These are phyloP conservation scores for Limanda limanda DNA, from an alignment of 2,113 vertebrate genomes.

Conservation along the genomic window DNA sequence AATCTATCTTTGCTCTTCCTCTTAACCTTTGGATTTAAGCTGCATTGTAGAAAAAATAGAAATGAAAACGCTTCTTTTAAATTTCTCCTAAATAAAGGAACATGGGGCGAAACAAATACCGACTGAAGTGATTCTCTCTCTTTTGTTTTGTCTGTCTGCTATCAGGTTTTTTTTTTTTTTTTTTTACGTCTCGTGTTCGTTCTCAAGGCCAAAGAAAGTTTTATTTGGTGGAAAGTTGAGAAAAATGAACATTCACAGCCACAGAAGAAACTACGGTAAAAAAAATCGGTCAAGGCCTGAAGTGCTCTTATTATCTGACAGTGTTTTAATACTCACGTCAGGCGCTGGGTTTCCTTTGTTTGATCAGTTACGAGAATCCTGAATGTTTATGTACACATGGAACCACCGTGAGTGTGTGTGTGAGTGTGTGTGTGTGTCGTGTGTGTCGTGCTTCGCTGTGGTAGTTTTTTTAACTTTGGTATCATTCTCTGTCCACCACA, in stretches of 20 bases:
- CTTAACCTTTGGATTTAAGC: slow-evolving; percentile 87
- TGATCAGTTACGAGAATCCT: slow-evolving; percentile 64
- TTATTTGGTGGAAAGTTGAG: slow-evolving; percentile 55
- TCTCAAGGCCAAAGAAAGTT: slow-evolving; percentile 56
- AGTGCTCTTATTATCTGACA: slow-evolving; percentile 65
- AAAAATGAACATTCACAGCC: slow-evolving; percentile 75
- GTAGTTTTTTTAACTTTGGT: slow-evolving; percentile 80
- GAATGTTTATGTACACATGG: slow-evolving; percentile 77
- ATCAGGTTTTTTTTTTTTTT: slow-evolving; percentile 15
- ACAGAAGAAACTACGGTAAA: slow-evolving; percentile 72
- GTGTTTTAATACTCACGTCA: slow-evolving; percentile 55
- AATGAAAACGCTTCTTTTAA: slow-evolving; percentile 56
- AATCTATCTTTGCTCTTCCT: slow-evolving; percentile 80
- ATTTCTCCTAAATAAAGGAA: slow-evolving; percentile 47
- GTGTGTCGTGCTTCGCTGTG: slow-evolving; percentile 52
- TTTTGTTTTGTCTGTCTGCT: slow-evolving; percentile 33
- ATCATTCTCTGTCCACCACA: slow-evolving; percentile 76
- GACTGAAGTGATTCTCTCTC: slow-evolving; percentile 52
- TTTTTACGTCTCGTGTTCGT: slow-evolving; percentile 44
- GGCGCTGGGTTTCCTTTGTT: slow-evolving; percentile 56
- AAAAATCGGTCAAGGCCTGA: slow-evolving; percentile 64
- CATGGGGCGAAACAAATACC: slow-evolving; percentile 50
- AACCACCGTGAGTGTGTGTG: slow-evolving; percentile 60
- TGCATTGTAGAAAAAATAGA: slow-evolving; percentile 82
- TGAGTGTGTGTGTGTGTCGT: slow-evolving; percentile 53